These are phyloP conservation scores for Characodon lateralis DNA, from an alignment of 2,797 vertebrate genomes.

Conservation along the genomic window DNA sequence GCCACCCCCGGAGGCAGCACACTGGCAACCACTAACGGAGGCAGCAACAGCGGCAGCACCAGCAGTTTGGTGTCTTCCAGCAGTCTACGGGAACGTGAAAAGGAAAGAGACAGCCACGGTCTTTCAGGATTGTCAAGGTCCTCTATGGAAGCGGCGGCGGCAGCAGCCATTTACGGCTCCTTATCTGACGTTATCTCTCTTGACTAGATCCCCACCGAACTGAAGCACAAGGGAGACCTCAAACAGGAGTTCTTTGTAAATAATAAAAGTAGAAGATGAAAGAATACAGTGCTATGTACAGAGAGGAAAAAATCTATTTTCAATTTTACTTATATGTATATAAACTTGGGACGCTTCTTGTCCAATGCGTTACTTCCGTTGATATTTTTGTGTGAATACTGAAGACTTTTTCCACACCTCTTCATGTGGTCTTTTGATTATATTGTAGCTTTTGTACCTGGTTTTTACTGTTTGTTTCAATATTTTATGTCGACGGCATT, in stretches of 20 bases:
- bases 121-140: constrained; percentile 85
- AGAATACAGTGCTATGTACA: constrained; percentile 95
- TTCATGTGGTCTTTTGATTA: constrained; percentile 87
- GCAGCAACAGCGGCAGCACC: constrained; percentile 94
- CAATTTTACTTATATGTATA: constrained; percentile 99
- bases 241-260: constrained; percentile 83
- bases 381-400: constrained; percentile 93
- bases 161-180: constrained; percentile 94
- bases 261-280: constrained; percentile 78
- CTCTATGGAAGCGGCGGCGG: constrained; percentile 81
- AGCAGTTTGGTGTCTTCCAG: constrained; percentile 96
- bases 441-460: constrained; percentile 86
- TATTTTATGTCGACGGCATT: constrained; percentile 88
- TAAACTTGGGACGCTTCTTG: constrained; percentile 96
- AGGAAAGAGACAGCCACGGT: constrained; percentile 86
- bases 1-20: constrained; percentile 86
- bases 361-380: constrained; percentile 91
- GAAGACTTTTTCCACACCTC: constrained; percentile 93
- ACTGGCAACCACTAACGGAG: constrained; percentile 83
- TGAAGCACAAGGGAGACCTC: constrained; percentile 61
- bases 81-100: constrained; percentile 86
- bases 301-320: constrained; percentile 99
- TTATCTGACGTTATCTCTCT: constrained; percentile 98
- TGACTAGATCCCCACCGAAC: constrained; percentile 83
- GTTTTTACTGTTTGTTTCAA: constrained; percentile 83